Percentiles rank a stretch among this genome's conserved stretches.
phyloP scores from a whole-genome alignment of 23 tunicate species.

The Ascidia mentula region DNA sequence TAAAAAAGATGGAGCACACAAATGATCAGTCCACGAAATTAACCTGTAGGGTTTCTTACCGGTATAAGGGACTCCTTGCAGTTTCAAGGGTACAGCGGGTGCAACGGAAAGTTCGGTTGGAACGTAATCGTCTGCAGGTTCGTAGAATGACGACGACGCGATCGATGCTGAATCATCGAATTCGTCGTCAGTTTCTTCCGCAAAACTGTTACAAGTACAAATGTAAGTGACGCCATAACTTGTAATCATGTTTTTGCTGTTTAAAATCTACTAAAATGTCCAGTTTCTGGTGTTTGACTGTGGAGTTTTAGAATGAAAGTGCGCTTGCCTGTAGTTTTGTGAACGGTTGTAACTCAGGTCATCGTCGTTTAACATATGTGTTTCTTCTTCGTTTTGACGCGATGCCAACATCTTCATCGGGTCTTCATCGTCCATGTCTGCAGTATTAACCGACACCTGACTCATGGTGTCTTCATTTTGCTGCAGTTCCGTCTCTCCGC shows the following conservation, averaged over 20 bases:
- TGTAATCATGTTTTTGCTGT: no score
- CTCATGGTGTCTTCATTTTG: slow-evolving; percentile 49
- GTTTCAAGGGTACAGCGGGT: slow-evolving; percentile 53
- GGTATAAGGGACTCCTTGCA: slow-evolving; percentile 82
- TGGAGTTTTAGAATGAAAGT: no score
- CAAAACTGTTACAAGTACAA: slow-evolving; percentile 5
- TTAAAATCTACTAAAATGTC: no score
- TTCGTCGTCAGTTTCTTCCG: slow-evolving; percentile 46
- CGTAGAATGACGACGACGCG: slow-evolving; percentile 81
- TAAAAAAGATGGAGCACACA: no score
- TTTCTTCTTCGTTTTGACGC: neutral
- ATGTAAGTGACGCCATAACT: neutral
- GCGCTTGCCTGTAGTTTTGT: neutral
- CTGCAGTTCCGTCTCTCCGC: neutral
- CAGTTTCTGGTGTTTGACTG: no score
- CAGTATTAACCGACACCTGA: slow-evolving; percentile 35
- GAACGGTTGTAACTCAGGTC: neutral
- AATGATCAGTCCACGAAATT: no score
- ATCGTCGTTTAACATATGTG: neutral
- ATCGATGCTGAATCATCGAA: slow-evolving; percentile 68
- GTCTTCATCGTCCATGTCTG: slow-evolving; percentile 23
- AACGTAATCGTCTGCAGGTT: slow-evolving; percentile 51
- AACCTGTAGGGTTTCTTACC: slow-evolving; percentile 50
- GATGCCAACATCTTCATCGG: neutral
- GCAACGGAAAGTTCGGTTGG: slow-evolving; percentile 65